These are phyloP conservation scores for Cephus nigrinus DNA, from an alignment of 2,888 invertebrate species.

Conservation along the genomic window DNA sequence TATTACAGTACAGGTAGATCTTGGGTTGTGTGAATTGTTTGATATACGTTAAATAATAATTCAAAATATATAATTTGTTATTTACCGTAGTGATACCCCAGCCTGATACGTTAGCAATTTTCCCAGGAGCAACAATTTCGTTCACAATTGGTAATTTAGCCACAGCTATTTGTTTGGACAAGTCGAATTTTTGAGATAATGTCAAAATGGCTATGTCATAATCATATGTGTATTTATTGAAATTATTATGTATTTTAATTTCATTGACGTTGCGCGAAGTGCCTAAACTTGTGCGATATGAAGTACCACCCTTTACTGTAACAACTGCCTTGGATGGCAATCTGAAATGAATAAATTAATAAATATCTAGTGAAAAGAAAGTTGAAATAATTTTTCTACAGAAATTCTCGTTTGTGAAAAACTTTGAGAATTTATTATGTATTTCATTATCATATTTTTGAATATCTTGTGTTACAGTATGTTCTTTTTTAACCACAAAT, in stretches of 20 bases:
- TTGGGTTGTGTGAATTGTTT: neutral
- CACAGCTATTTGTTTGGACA: neutral
- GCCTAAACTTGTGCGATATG: neutral
- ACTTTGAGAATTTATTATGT: too few species aligned
- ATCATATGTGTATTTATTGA: conserved; percentile 9
- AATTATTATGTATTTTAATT: conserved; percentile 10
- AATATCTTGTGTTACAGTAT: too few species aligned
- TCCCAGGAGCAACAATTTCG: conserved; percentile 11
- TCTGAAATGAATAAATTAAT: too few species aligned
- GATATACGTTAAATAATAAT: neutral
- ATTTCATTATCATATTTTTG: too few species aligned
- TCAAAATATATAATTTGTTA: neutral
- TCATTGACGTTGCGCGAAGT: conserved; percentile 2
- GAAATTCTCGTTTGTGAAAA: too few species aligned
- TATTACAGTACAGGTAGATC: neutral
- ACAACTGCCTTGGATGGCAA: too few species aligned
- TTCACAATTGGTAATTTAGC: neutral
- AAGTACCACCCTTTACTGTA: neutral
- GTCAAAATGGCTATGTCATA: conserved; percentile 15
- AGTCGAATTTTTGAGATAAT: neutral
- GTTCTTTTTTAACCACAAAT: too few species aligned
- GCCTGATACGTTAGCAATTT: conserved; percentile 2
- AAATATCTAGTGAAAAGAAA: too few species aligned
- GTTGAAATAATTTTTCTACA: too few species aligned
- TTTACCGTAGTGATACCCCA: conserved; percentile 13